These are phyloP conservation scores for Torymus auratus DNA, from an alignment of 2,888 invertebrate species.

Conservation along the genomic window DNA sequence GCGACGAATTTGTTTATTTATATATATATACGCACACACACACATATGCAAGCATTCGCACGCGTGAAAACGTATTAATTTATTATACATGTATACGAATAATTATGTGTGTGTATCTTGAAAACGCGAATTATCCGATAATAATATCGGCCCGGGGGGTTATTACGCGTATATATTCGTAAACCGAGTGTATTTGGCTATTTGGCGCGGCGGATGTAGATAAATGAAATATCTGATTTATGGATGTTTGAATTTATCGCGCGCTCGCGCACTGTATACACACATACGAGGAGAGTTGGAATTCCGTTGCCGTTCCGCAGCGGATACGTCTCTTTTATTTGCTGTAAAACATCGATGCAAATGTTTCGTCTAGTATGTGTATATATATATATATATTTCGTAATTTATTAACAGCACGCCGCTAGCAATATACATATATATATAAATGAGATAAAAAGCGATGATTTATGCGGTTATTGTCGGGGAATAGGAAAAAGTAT, in stretches of 20 bases:
- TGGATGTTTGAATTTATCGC: constrained; percentile 20
- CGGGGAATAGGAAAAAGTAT: too few relatives aligned
- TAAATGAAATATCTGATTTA: constrained; percentile 45
- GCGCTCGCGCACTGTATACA: background rate
- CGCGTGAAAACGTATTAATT: too few relatives aligned
- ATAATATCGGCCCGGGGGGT: background rate
- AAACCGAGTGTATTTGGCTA: too few relatives aligned
- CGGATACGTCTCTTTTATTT: constrained; percentile 15
- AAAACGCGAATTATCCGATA: constrained; percentile 28
- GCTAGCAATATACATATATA: background rate
- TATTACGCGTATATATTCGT: background rate
- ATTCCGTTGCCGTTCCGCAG: background rate
- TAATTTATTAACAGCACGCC: constrained; percentile 1
- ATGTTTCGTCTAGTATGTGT: background rate
- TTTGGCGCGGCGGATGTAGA: constrained; percentile 1
- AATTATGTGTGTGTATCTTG: background rate
- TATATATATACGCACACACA: too few relatives aligned
- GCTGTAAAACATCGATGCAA: constrained; percentile 26
- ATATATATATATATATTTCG: background rate
- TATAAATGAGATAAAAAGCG: constrained; percentile 23
- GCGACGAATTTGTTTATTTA: too few relatives aligned
- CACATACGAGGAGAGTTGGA: background rate
- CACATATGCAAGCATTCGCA: too few relatives aligned
- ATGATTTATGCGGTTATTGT: constrained; percentile 25
- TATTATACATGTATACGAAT: too few relatives aligned